phyloP scores from a whole-genome alignment of 1,140 invertebrate species.

The Battus philenor region DNA sequence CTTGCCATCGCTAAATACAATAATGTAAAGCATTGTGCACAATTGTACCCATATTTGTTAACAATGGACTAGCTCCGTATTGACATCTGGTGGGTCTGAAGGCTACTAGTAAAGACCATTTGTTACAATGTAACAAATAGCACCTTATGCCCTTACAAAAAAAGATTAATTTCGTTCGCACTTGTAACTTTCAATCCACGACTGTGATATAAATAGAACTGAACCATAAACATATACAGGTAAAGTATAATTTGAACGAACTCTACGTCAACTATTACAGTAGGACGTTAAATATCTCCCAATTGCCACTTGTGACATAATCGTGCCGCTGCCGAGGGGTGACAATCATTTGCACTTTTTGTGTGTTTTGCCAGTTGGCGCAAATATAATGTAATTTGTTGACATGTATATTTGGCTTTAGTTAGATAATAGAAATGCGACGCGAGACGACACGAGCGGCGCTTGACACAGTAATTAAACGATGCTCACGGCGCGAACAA shows the following conservation, averaged over 20 bases:
- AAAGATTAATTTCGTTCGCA: neutral
- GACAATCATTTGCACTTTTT: constrained; percentile 49
- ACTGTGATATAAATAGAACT: constrained; percentile 3
- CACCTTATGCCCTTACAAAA: neutral
- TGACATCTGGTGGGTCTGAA: constrained; percentile 51
- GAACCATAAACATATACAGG: neutral
- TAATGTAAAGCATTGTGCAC: constrained; percentile 56
- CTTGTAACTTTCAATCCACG: neutral
- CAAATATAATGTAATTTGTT: constrained; percentile 47
- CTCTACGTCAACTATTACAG: constrained; percentile 15
- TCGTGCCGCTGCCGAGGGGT: constrained; percentile 33
- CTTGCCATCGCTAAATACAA: constrained; percentile 53
- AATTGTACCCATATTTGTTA: constrained; percentile 65
- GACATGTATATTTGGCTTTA: constrained; percentile 24
- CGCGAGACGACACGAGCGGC: constrained; percentile 2
- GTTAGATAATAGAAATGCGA: constrained; percentile 11
- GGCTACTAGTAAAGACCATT: constrained; percentile 8
- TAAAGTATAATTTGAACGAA: constrained; percentile 10
- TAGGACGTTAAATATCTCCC: constrained; percentile 31
- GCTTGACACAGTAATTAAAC: constrained; percentile 1
- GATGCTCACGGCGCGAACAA: neutral
- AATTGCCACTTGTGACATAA: constrained; percentile 57
- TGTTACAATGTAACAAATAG: neutral
- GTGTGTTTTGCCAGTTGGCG: constrained; percentile 47
- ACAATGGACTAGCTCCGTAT: constrained; percentile 48